Conservation (phyloP, 1,140 invertebrate species). For the Platyura marginata region DNA sequence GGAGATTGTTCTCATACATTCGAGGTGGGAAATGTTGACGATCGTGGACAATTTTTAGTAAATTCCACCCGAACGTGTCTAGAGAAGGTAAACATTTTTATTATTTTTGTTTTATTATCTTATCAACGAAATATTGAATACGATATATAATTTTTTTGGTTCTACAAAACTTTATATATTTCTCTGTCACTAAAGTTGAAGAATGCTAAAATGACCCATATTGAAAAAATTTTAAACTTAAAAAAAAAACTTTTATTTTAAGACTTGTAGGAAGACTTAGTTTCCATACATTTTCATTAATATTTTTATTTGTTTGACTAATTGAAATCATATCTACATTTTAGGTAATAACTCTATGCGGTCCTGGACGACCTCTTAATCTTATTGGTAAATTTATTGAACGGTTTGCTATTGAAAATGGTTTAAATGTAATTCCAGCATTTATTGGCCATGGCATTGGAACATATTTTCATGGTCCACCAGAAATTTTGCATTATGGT, state of each 20-base stretch:
- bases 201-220: too few relatives aligned
- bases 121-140: too few relatives aligned
- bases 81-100: constrained; percentile 23
- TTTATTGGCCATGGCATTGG: constrained; percentile 91
- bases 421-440: constrained; percentile 50
- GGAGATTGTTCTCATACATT: constrained; percentile 86
- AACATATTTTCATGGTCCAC: constrained; percentile 76
- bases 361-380: constrained; percentile 50
- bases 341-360: constrained; percentile 55
- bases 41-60: constrained; percentile 46
- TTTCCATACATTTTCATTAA: too few relatives aligned
- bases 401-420: constrained; percentile 36
- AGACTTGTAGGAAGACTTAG: too few relatives aligned
- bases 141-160: too few relatives aligned
- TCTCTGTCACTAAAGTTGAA: too few relatives aligned
- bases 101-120: neutral
- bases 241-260: too few relatives aligned
- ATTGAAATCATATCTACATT: too few relatives aligned
- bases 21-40: constrained; percentile 64
- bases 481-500: constrained; percentile 69
- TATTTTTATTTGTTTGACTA: too few relatives aligned
- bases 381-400: constrained; percentile 55
- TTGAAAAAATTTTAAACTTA: too few relatives aligned
- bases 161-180: too few relatives aligned
- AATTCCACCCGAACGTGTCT: constrained; percentile 50